Evolutionary conservation across 2,888 invertebrate genomes (phyloP), one percentile per base, ranked within the genome.

Genomic region (Apamea crenata): DNA sequence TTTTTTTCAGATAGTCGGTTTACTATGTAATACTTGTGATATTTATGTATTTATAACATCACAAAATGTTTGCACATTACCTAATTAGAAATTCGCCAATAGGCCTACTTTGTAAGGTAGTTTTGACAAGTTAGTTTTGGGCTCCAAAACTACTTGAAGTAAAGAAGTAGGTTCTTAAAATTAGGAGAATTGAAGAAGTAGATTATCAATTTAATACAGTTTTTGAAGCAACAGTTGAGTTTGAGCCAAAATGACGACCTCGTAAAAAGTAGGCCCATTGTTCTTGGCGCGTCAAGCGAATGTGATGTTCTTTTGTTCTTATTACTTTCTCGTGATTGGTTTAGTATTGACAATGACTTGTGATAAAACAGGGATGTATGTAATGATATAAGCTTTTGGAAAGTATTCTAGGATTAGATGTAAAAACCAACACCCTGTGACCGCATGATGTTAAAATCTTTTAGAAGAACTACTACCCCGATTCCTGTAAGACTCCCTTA

Each of bases 311-410:
- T 1, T 63, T 72, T 74, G 12, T 76, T 63, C 12, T 56, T 67
- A 53, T 50, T 74, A 61, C 36, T 56, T 73, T 61, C 25, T 44
- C 72, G 47, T 63, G 66, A 77, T 81, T 80, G 50, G 65, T 74
- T 83, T 73, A 70, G 53, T 75, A 80, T 74, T 65, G 81, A 67
- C 59, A 66, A 77, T 81, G 44, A 84, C 36, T 66, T 87, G 87
- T 87, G 85, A 87, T 85, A 85, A 80, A 79, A 82, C 78, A 87
- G 78, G 79, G 76, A 85, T 77, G 84, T 47, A 66, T 78, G 73
- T 81, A 77, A 76, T 66, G 29, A 63, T 78, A 40, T 74, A 67
- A 77, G 59, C 66, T 71, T 77, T 81, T 74, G 71, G 77, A 71
- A 83, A 67, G 56, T 83, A 77, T 75, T 80, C 18, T 77, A 77